A percentile compares a stretch with the other conserved stretches of the same genome.
These are phyloP conservation scores for Gymnobelideus leadbeateri DNA, from an alignment of 2,113 vertebrate genomes.

Conservation along the genomic window DNA sequence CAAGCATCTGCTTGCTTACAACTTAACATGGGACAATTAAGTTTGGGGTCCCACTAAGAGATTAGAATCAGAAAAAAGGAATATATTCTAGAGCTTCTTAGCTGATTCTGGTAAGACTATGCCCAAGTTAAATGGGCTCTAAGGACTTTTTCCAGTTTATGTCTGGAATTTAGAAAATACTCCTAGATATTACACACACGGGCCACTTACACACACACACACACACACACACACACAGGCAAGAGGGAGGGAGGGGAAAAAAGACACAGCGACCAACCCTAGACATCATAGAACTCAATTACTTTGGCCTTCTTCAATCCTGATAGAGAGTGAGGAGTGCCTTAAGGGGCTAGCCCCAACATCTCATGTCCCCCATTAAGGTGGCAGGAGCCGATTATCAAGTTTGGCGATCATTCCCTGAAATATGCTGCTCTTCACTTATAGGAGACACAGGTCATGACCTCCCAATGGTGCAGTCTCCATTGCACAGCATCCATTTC, in stretches of 20 bases:
- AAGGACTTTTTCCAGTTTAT: background rate
- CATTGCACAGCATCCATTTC: slow-evolving; percentile 43
- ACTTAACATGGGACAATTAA: slow-evolving; percentile 1
- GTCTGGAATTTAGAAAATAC: background rate
- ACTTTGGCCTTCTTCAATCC: background rate
- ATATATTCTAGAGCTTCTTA: slow-evolving; percentile 12
- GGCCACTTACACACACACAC: background rate
- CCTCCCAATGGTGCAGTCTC: slow-evolving; percentile 44
- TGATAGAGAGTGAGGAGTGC: background rate
- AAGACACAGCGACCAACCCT: background rate
- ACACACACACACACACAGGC: background rate
- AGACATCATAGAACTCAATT: background rate
- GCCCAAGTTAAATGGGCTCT: background rate
- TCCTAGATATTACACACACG: background rate
- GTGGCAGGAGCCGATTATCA: background rate
- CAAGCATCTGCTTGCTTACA: background rate
- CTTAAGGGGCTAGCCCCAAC: background rate
- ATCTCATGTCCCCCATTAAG: background rate
- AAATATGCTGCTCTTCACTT: slow-evolving; percentile 62
- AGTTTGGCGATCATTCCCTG: slow-evolving; percentile 11
- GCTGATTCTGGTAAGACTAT: background rate
- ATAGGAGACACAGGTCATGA: slow-evolving; percentile 65
- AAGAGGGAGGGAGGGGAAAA: background rate
- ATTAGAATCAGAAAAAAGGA: background rate
- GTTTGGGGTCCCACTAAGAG: background rate